Base-by-base conservation (phyloP, 1,140 invertebrate genomes). In the Zaprionus capensis region DNA sequence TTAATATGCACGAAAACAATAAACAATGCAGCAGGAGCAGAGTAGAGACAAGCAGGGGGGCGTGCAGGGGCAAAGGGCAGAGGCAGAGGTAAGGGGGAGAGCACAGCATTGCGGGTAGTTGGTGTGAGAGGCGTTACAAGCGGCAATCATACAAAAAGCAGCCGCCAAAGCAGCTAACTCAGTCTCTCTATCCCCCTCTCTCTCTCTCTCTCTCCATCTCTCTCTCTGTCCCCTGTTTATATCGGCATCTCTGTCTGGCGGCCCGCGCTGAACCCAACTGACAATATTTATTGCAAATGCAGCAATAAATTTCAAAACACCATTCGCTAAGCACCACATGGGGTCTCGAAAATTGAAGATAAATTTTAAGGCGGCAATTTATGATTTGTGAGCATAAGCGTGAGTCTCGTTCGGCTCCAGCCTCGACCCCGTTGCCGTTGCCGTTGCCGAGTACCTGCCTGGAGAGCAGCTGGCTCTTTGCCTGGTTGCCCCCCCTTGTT, bases 271-370 rank as follows among this genome's bases (percentile, higher is more conserved):
- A 61, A 68, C 68, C 74, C 79, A 72, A 91, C 90, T 92, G 91
- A 92, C 91, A 92, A 92, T 92, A 92, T 92, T 92, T 92, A 92
- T 92, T 92, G 91, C 91, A 92, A 92, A 92, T 92, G 88, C 91
- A 92, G 91, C 91, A 92, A 92, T 92, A 92, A 92, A 92, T 92
- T 92, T 92, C 91, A 92, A 92, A 92, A 92, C 91, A 92, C 91
- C 91, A 92, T 92, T 92, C 91, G 91, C 91, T 92, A 91, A 91
- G 87, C 91, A 91, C 91, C 91, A 92, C 91, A 92, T 92, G 91
- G 91, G 91, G 91, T 92, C 91, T 92, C 91, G 78, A 90, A 92
- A 92, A 92, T 92, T 92, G 91, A 92, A 92, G 91, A 92, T 92
- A 92, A 92, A 92, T 92, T 92, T 92, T 92, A 92, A 92, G 91